These are phyloP conservation scores for Oegoconia quadripuncta DNA, from an alignment of 2,888 invertebrate species.

Conservation along the genomic window DNA sequence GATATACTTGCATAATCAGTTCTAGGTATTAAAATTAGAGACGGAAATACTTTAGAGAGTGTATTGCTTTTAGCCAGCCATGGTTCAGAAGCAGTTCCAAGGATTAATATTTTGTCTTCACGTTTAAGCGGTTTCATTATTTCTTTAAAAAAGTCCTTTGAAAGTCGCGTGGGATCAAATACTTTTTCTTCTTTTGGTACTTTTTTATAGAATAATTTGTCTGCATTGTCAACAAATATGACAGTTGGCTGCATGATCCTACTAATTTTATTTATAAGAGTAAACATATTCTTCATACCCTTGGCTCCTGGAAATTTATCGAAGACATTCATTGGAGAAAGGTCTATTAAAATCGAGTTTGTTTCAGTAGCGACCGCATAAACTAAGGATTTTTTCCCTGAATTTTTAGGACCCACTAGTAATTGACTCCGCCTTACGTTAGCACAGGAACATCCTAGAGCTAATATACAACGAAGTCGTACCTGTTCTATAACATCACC, in stretches of 20 bases:
- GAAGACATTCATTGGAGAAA: slow-evolving; percentile 83
- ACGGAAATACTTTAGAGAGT: slow-evolving; percentile 79
- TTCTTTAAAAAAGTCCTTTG: slow-evolving; percentile 82
- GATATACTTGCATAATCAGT: slow-evolving; percentile 81
- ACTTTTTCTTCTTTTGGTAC: slow-evolving; percentile 81
- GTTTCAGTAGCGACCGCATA: slow-evolving; percentile 87
- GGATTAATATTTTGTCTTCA: slow-evolving; percentile 83
- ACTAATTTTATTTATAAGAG: slow-evolving; percentile 83
- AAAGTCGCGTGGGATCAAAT: slow-evolving; percentile 84
- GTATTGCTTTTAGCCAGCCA: slow-evolving; percentile 74
- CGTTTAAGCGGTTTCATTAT: slow-evolving; percentile 83
- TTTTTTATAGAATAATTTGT: slow-evolving; percentile 84
- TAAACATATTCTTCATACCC: slow-evolving; percentile 82
- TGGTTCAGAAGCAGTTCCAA: slow-evolving; percentile 84
- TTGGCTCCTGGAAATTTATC: slow-evolving; percentile 84
- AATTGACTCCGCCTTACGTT: slow-evolving; percentile 79
- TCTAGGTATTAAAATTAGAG: slow-evolving; percentile 72
- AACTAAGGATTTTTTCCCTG: slow-evolving; percentile 85
- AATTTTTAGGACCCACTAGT: slow-evolving; percentile 83
- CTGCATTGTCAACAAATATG: slow-evolving; percentile 83
- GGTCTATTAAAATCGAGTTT: slow-evolving; percentile 86
- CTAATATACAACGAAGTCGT: slow-evolving; percentile 80
- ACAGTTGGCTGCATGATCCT: slow-evolving; percentile 85
- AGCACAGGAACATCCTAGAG: slow-evolving; percentile 67
- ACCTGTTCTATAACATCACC: slow-evolving; percentile 81